Conservation (phyloP, 2,113 vertebrate genomes). For the Girardinichthys multiradiatus region DNA sequence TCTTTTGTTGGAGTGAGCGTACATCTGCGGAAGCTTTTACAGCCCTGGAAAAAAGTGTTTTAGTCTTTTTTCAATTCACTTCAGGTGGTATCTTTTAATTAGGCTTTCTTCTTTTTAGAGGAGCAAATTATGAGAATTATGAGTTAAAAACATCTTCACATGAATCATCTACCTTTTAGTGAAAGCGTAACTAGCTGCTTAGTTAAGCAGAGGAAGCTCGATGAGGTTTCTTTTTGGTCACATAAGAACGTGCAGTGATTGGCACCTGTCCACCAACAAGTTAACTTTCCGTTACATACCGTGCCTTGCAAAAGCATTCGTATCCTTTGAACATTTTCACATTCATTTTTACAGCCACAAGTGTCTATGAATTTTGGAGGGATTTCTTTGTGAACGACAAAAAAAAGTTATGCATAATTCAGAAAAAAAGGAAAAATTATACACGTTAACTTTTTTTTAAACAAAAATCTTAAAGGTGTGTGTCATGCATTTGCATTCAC, state of each 20-base stretch:
- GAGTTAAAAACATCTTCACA: neutral
- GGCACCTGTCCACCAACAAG: slow-evolving; percentile 19
- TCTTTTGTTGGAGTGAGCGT: neutral
- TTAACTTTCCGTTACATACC: neutral
- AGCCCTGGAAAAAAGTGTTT: slow-evolving; percentile 8
- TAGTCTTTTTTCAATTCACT: neutral
- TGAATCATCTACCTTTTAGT: slow-evolving; percentile 33
- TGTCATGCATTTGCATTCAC: too few relatives aligned
- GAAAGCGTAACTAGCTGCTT: slow-evolving; percentile 11
- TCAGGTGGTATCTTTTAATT: slow-evolving; percentile 37
- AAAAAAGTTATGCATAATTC: too few relatives aligned
- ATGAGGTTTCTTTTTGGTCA: slow-evolving; percentile 40
- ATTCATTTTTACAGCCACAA: too few relatives aligned
- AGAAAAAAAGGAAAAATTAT: too few relatives aligned
- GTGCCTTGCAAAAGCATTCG: too few relatives aligned
- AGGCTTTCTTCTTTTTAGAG: slow-evolving; percentile 26
- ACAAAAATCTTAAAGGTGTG: too few relatives aligned
- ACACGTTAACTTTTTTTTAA: too few relatives aligned
- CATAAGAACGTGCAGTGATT: slow-evolving; percentile 23
- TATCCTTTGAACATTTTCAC: neutral
- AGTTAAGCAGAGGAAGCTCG: slow-evolving; percentile 20
- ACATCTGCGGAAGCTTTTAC: neutral
- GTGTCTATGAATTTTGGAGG: too few relatives aligned
- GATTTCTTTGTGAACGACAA: too few relatives aligned
- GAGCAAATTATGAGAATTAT: slow-evolving; percentile 13